Base-by-base conservation (phyloP, 2,888 invertebrate genomes). In the Strigamia crassipes region DNA sequence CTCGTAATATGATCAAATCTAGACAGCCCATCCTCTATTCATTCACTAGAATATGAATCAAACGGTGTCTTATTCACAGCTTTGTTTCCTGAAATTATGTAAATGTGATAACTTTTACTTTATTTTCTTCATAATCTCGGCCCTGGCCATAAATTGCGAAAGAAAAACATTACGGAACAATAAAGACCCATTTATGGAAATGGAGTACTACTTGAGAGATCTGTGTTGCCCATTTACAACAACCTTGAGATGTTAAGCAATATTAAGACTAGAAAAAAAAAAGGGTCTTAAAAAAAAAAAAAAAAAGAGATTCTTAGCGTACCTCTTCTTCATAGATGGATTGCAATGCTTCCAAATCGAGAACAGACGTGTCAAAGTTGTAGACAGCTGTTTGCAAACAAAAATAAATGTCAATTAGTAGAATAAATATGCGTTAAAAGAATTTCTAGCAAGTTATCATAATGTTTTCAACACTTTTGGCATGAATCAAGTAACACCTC, bases 301-400 rank as follows among this genome's bases (percentile, higher is more conserved):
- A n/a, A n/a, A n/a, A n/a, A n/a, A n/a, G n/a, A 3, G 51, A 51
- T 51, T 51, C 51, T 46, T 46, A 46, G n/a, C 51, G 4, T 51
- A 51, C 51, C 51, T 51, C 8, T 51, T 51, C 51, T 89, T 95
- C 95, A 89, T 94, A 94, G 85, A 97, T 95, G 87, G 96, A 94
- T 87, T 96, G 95, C 82, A 97, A 89, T 0, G 94, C 93, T 88
- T 97, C 97, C 85, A 96, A 90, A 87, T 92, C 94, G 13, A 97
- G 92, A 38, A 94, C 92, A 0, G 95, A 94, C 0, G 96, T 96
- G 88, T 97, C 97, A 87, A 96, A 94, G 88, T 94, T 94, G 86
- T 96, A 94, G 85, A 97, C 93, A 23, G 97, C 90, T 90, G 87
- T 79, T 88, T 87, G 83, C 84, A 84, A 83, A 84, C 83, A 84